Evolutionary conservation across 1,140 invertebrate species (phyloP), one percentile per base, ranked within the genome.

Genomic region (Meloidogyne hapla): DNA sequence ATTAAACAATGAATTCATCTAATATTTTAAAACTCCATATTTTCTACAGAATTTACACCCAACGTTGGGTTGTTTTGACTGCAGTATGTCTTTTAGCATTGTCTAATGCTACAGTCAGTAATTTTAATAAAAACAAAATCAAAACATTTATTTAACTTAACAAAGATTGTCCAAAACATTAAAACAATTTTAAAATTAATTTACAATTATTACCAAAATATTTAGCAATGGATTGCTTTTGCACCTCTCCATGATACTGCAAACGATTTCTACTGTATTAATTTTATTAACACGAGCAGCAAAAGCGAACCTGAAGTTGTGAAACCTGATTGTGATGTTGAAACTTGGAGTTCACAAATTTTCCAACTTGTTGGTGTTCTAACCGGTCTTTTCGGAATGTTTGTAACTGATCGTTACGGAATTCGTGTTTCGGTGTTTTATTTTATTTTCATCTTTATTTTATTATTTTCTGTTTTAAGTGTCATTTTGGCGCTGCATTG

Each of bases 101-200:
- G n/a, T 83, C 82, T 13, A 86, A 86, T 78, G 87, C 86, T 21
- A 86, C 83, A 62, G 84, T 85, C 42, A 71, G 78, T 84, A 62
- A n/a, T 18, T 15, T 15, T 12, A 69, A 25, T 15, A 25, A 77
- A 33, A 79, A 65, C 21, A 48, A 25, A 18, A 4, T 76, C 10
- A 21, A 15, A 21, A 72, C 18, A 26, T 13, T 69, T 3, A 45
- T 69, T n/a, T 40, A 18, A 18, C 3, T 2, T 15, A 21, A 12
- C 21, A 5, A 40, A n/a, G 18, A 42, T 42, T 25, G 12, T 13
- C n/a, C n/a, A 66, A n/a, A 21, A n/a, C 10, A 18, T 26, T 63
- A 18, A n/a, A n/a, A n/a, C 9, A 62, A 3, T 26, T 65, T 73
- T 1, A 23, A 65, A 26, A 65, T 13, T 21, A 26, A 12, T 28